phyloP scores from a whole-genome alignment of 2,113 vertebrate species.

The Odontophorus gujanensis region DNA sequence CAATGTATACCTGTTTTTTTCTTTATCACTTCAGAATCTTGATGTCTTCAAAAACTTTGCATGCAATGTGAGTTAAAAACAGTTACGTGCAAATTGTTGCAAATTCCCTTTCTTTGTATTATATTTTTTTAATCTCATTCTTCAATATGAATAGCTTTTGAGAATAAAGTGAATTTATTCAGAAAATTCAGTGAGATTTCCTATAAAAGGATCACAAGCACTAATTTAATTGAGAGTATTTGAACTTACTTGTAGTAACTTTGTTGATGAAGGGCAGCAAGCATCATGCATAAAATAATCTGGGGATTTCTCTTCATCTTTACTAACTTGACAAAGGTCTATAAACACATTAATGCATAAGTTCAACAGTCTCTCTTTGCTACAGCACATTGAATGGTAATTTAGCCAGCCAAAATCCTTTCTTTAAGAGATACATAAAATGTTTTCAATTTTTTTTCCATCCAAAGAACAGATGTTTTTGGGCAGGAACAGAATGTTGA shows the following conservation, averaged over 20 bases:
- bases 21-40: background rate
- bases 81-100: background rate
- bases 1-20: background rate
- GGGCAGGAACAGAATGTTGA: slow-evolving; percentile 4
- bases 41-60: too few relatives aligned
- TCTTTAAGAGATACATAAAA: background rate
- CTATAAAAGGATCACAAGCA: background rate
- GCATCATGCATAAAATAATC: background rate
- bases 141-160: background rate
- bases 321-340: slow-evolving; percentile 17
- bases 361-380: background rate
- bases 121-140: background rate
- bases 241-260: background rate
- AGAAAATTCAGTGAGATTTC: background rate
- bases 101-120: background rate
- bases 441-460: background rate
- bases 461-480: slow-evolving; percentile 46
- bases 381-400: background rate
- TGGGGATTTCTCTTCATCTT: slow-evolving; percentile 15
- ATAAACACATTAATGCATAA: slow-evolving; percentile 14
- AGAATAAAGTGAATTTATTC: background rate
- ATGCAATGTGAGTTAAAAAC: too few relatives aligned
- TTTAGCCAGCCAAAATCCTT: background rate
- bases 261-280: background rate
- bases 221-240: background rate